These are phyloP conservation scores for Eupithecia subumbrata DNA, from an alignment of 2,888 invertebrate genomes.

Conservation along the genomic window DNA sequence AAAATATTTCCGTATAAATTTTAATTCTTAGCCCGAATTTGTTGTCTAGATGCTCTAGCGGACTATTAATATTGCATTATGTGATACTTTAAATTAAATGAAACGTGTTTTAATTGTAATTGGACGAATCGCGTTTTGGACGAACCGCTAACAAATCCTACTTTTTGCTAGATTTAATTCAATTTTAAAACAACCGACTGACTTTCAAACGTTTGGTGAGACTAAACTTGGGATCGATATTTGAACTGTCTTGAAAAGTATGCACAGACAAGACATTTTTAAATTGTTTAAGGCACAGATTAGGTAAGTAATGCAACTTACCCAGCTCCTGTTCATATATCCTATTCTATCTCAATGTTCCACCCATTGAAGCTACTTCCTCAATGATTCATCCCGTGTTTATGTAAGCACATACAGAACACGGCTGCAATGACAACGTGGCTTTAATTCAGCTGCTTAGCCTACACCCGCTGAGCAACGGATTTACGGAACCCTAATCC, in stretches of 20 bases:
- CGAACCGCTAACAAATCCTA: no score
- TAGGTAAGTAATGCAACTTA: not conserved
- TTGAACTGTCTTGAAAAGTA: not conserved
- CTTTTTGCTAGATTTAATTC: no score
- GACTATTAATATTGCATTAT: no score
- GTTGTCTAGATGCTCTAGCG: no score
- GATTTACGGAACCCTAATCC: not conserved
- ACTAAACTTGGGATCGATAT: not conserved
- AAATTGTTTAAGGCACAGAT: not conserved
- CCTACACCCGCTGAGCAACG: conserved; percentile 42
- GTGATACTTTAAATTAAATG: no score
- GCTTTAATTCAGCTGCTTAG: conserved; percentile 26
- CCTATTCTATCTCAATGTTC: not conserved
- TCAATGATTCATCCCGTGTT: conserved; percentile 20
- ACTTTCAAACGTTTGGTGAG: not conserved
- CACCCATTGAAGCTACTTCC: not conserved
- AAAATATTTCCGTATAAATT: no score
- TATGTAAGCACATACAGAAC: conserved; percentile 27
- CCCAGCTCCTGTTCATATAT: not conserved
- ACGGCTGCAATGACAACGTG: conserved; percentile 38
- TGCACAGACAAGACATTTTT: not conserved
- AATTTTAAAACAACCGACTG: no score
- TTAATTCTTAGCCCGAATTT: no score
- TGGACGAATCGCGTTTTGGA: no score
- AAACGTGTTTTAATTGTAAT: no score